phyloP scores from a whole-genome alignment of 2,888 invertebrate species.

The Pinctada fucata region DNA sequence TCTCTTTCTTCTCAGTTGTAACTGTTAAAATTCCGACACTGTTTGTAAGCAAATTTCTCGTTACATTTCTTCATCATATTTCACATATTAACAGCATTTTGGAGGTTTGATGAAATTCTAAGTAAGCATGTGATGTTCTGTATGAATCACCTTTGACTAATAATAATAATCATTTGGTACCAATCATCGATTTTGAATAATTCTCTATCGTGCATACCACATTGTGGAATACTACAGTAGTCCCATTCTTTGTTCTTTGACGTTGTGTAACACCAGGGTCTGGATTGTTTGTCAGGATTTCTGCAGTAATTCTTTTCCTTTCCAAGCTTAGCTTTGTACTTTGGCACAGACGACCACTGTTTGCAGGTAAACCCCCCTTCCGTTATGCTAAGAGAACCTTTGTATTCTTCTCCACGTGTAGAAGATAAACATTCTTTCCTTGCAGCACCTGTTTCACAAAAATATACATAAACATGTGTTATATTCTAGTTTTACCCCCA shows the following conservation, averaged over 20 bases:
- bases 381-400: constrained; percentile 10
- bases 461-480: too few relatives aligned
- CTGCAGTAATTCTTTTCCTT: constrained; percentile 18
- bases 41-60: too few relatives aligned
- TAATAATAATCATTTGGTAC: too few relatives aligned
- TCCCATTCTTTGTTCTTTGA: background rate
- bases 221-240: constrained; percentile 2
- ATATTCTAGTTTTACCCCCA: too few relatives aligned
- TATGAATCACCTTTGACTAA: too few relatives aligned
- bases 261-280: constrained; percentile 23
- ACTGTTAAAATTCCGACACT: too few relatives aligned
- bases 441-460: too few relatives aligned
- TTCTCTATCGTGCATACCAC: background rate
- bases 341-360: constrained; percentile 1
- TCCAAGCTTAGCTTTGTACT: background rate
- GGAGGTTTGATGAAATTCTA: background rate
- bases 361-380: constrained; percentile 13
- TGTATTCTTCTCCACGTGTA: constrained; percentile 11
- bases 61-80: too few relatives aligned
- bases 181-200: too few relatives aligned
- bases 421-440: constrained; percentile 11
- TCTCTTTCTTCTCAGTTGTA: too few relatives aligned
- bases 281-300: constrained; percentile 7
- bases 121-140: too few relatives aligned
- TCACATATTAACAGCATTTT: too few relatives aligned